Percentiles rank a stretch among this genome's conserved stretches.
These are phyloP conservation scores for Esox lucius DNA, from an alignment of 2,797 vertebrate species.

Conservation along the genomic window DNA sequence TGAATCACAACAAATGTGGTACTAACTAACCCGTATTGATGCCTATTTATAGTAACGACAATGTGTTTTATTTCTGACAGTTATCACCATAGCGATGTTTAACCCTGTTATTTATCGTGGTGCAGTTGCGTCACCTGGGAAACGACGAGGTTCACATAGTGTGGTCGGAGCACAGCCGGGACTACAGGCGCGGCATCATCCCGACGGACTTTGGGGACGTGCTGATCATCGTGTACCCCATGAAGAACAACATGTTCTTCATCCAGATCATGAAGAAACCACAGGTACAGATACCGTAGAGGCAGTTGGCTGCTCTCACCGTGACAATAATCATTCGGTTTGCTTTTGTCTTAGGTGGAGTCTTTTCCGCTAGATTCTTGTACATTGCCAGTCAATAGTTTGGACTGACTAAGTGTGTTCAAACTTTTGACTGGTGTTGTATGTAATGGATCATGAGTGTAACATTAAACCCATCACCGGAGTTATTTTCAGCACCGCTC, in stretches of 20 bases:
- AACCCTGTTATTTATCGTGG: conserved; percentile 32
- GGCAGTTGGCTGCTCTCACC: neutral
- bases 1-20: conserved; percentile 42
- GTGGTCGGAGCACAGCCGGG: conserved; percentile 97
- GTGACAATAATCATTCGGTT: neutral
- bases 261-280: conserved; percentile 95
- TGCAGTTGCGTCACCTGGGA: conserved; percentile 97
- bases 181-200: conserved; percentile 95
- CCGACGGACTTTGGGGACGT: conserved; percentile 97
- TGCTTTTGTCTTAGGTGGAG: neutral
- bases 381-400: no score
- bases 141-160: conserved; percentile 98
- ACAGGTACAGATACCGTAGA: conserved; percentile 75
- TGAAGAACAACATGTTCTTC: conserved; percentile 98
- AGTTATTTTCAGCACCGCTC: neutral
- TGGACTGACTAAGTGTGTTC: no score
- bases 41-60: conserved; percentile 29
- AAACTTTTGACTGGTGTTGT: no score
- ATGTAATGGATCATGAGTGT: neutral
- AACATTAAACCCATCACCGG: neutral
- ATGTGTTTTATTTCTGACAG: neutral
- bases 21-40: conserved; percentile 7
- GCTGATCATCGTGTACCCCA: conserved; percentile 95
- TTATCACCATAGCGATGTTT: conserved; percentile 1
- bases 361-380: neutral